phyloP scores from a whole-genome alignment of 2,888 invertebrate genomes.

The Campoplex nolae region DNA sequence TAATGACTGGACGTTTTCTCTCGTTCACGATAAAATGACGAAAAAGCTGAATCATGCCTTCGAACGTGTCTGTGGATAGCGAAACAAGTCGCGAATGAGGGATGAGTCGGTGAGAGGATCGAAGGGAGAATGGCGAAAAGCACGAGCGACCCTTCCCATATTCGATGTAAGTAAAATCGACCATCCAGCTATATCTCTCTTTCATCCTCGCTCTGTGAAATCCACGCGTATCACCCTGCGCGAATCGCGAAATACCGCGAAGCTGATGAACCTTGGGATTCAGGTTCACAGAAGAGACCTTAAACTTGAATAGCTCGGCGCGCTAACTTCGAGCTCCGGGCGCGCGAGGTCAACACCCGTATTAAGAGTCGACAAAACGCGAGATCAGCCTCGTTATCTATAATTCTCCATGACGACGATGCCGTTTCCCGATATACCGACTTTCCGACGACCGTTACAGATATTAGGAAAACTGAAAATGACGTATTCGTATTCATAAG shows the following conservation, averaged over 20 bases:
- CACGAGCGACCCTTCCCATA: constrained; percentile 49
- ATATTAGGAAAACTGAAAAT: not conserved
- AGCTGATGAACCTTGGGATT: constrained; percentile 71
- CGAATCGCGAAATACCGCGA: constrained; percentile 22
- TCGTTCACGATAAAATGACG: not conserved
- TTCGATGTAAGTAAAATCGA: constrained; percentile 36
- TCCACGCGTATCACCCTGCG: constrained; percentile 36
- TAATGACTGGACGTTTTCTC: not conserved
- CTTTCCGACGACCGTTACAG: not conserved
- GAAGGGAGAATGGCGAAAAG: constrained; percentile 35
- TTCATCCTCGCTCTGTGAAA: constrained; percentile 58
- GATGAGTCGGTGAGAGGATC: constrained; percentile 6
- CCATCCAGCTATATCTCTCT: constrained; percentile 81
- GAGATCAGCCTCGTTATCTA: constrained; percentile 15
- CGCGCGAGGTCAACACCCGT: constrained; percentile 73
- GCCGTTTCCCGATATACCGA: not conserved
- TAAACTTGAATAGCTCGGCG: constrained; percentile 72
- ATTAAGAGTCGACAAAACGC: constrained; percentile 47
- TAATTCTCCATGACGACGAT: constrained; percentile 11
- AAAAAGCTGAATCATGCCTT: not conserved
- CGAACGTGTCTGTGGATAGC: not conserved
- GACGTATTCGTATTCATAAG: not conserved
- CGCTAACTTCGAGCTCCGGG: not conserved
- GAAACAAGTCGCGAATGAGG: constrained; percentile 17
- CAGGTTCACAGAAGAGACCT: constrained; percentile 71